A percentile compares a stretch with the other conserved stretches of the same genome.
These are phyloP conservation scores for Zaprionus nigranus DNA, from an alignment of 1,140 invertebrate genomes.

Conservation along the genomic window DNA sequence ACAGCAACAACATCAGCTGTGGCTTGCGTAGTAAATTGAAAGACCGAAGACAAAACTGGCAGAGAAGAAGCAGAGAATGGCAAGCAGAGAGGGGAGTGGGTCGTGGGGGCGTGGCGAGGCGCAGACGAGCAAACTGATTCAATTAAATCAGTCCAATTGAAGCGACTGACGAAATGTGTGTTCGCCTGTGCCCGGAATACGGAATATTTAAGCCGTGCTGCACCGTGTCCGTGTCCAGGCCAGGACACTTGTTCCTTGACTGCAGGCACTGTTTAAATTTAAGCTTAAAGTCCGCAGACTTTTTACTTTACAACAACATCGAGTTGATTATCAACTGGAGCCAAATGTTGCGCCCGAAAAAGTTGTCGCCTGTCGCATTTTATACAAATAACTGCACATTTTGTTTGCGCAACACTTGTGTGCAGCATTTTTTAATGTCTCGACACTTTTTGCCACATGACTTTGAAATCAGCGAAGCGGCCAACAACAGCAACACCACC, in stretches of 20 bases:
- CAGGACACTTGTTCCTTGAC: constrained; percentile 43
- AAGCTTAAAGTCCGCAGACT: constrained; percentile 52
- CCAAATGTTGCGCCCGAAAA: constrained; percentile 68
- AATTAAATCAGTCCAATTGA: constrained; percentile 83
- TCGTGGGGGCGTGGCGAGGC: not conserved
- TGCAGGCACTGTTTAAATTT: constrained; percentile 64
- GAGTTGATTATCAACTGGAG: constrained; percentile 65
- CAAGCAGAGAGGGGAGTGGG: constrained; percentile 7
- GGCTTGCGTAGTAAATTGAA: constrained; percentile 71
- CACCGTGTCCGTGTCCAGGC: constrained; percentile 2
- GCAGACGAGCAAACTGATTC: constrained; percentile 75
- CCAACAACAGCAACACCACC: constrained; percentile 41
- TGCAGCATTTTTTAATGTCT: constrained; percentile 74
- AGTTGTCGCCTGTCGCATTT: constrained; percentile 68
- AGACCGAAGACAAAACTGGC: constrained; percentile 60
- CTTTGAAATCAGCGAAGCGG: constrained; percentile 67
- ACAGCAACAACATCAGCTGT: constrained; percentile 46
- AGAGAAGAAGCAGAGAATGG: constrained; percentile 14
- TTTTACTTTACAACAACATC: constrained; percentile 2
- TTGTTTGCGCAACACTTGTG: constrained; percentile 79
- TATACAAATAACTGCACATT: constrained; percentile 80
- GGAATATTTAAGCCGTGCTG: constrained; percentile 72
- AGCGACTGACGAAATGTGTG: constrained; percentile 73
- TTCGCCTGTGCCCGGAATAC: constrained; percentile 64
- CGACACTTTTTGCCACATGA: constrained; percentile 74